A percentile compares a stretch with the other conserved stretches of the same genome.
These are phyloP conservation scores for Coccyzus lansbergi DNA, from an alignment of 2,797 vertebrate genomes.

Conservation along the genomic window DNA sequence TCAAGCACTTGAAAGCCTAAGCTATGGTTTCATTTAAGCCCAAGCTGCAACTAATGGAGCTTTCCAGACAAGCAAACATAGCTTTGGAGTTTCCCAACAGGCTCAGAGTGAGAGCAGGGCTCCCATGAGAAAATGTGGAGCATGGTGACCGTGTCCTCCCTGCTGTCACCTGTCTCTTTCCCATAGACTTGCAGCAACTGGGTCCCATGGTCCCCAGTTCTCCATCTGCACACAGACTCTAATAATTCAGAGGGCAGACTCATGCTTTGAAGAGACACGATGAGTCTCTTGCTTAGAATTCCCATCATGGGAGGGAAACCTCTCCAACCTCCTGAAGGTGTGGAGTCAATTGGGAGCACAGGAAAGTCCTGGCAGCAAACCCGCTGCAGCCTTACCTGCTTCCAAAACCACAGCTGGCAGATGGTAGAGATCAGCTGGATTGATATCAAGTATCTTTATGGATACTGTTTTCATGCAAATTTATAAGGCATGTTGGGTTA, in stretches of 20 bases:
- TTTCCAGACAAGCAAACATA: not conserved
- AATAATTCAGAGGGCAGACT: not conserved
- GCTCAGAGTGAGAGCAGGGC: not conserved
- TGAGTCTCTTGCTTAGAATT: not conserved
- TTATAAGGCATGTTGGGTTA: not conserved
- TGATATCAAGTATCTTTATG: not conserved
- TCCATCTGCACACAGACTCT: not conserved
- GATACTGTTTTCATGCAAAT: not conserved
- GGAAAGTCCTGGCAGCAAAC: not conserved
- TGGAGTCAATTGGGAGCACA: not conserved
- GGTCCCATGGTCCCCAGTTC: not conserved
- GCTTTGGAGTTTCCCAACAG: not conserved
- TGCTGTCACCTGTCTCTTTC: not conserved
- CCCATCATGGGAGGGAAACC: not conserved
- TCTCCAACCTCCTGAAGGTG: not conserved
- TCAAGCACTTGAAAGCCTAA: not conserved
- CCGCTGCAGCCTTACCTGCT: not conserved
- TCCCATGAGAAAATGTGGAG: accelerated
- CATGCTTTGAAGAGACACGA: not conserved
- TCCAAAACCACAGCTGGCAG: not conserved
- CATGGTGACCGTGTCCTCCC: not conserved
- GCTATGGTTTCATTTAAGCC: not conserved
- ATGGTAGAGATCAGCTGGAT: accelerated
- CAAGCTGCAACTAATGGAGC: not conserved
- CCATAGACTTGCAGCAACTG: not conserved